Evolutionary conservation across 2,113 vertebrate genomes (phyloP).

Genomic region (Lophotis ruficrista): DNA sequence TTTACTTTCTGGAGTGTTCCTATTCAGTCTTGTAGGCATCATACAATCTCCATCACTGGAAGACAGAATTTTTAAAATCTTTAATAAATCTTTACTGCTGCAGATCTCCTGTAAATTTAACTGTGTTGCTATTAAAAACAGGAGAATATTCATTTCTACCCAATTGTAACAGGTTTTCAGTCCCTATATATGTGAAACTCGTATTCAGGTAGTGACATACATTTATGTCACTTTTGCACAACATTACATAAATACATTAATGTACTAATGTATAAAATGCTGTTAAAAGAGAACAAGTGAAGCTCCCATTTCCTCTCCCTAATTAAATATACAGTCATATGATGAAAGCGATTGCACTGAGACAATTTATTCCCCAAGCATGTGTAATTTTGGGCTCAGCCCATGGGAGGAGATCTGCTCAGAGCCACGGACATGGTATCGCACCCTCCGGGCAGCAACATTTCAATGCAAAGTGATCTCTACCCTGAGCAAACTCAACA

Average conservation of each 20-base stretch:
- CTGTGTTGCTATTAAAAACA: not conserved
- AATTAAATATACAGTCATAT: not conserved
- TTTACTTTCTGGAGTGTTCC: not conserved
- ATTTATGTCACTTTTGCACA: not conserved
- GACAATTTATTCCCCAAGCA: not conserved
- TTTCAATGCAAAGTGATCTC: not conserved
- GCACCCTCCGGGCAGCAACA: not conserved
- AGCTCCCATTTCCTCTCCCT: not conserved
- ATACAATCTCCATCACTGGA: not conserved
- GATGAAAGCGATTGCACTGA: not conserved
- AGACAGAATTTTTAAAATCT: not conserved
- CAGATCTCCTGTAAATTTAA: not conserved
- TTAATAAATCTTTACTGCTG: not conserved
- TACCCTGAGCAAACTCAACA: not conserved
- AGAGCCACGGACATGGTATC: accelerated
- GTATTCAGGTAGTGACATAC: not conserved
- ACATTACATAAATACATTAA: not conserved
- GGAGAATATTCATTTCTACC: not conserved
- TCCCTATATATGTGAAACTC: not conserved
- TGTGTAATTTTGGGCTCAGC: not conserved
- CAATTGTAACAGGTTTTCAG: not conserved
- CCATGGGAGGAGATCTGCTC: not conserved
- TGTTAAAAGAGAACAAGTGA: not conserved
- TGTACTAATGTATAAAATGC: not conserved
- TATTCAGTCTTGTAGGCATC: not conserved